Percentiles rank a stretch among this genome's conserved stretches.
phyloP scores from a whole-genome alignment of 2,113 vertebrate genomes.

The Bostrychus sinensis region DNA sequence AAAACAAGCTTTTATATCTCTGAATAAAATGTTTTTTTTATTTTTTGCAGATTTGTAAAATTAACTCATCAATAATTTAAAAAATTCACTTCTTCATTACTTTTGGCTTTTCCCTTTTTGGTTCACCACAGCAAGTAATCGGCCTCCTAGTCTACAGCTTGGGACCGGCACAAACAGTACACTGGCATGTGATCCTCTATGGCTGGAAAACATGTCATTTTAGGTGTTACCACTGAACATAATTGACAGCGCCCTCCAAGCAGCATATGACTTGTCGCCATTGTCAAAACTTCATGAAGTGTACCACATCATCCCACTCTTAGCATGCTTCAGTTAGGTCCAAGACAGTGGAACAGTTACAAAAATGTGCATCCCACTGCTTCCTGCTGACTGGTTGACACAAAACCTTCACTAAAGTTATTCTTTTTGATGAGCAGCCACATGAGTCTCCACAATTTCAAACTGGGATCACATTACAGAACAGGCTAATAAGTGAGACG shows the following conservation, averaged over 20 bases:
- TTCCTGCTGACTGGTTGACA: neutral
- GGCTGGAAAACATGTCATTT: neutral
- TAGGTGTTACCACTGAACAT: neutral
- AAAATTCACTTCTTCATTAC: too few relatives aligned
- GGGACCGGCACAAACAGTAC: too few relatives aligned
- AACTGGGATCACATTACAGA: constrained; percentile 53
- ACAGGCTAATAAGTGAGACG: too few relatives aligned
- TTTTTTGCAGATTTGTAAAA: too few relatives aligned
- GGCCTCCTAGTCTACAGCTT: too few relatives aligned
- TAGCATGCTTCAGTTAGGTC: neutral
- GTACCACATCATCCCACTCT: neutral
- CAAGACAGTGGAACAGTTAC: neutral
- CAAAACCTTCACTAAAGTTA: neutral
- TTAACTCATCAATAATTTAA: too few relatives aligned
- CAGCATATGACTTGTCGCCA: neutral
- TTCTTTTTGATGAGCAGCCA: neutral
- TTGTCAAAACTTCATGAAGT: neutral
- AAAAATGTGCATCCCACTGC: neutral
- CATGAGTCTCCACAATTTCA: neutral
- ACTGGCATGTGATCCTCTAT: too few relatives aligned
- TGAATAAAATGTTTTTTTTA: too few relatives aligned
- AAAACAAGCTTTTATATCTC: too few relatives aligned
- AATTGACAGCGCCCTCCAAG: neutral
- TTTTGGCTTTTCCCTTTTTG: too few relatives aligned
- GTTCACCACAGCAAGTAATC: too few relatives aligned